Base-by-base conservation (phyloP, 1,140 invertebrate genomes). In the Hesperophylax magnus region DNA sequence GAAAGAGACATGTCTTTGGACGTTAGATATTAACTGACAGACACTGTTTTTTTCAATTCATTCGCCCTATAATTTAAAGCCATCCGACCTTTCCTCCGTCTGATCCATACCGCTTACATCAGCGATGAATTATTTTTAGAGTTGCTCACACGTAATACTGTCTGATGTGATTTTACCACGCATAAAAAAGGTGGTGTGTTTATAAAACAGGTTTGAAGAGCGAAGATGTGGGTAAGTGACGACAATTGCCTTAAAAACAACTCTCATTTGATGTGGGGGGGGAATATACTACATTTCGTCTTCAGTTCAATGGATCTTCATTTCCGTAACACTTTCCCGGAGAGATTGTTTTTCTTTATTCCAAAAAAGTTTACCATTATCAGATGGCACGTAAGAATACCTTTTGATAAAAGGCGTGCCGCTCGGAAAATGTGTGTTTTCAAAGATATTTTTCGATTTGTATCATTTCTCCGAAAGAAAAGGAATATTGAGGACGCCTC, bases 161-260 rank as follows among this genome's bases (percentile, higher is more conserved):
- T 47, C 39, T 47, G 0, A 14, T 1, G 11, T 47, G 39, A 8
- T 47, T 47, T 47, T 47, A 14, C 39, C 39, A 47, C 39, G 18
- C 7, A 72, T 72, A 72, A 14, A 72, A 14, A 72, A 52, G 27
- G 4, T 15, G 8, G 39, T 72, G 53, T 72, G 69, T 72, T 54
- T 54, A 52, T 0, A 24, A 72, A 56, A 27, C 52, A 54, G 69
- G 47, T 17, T 18, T 67, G 63, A 67, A 67, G 63, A 67, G 63
- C 24, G 63, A n/a, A 34, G 18, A 72, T 53, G 47, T n/a, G 47
- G 53, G 27, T 54, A 72, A 72, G 52, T 72, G 52, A 52, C 20
- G 69, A 53, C 69, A 24, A 72, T 72, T 72, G 69, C 69, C 52
- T 72, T 72, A 53, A 54, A 31, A 72, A 72, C 47, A 52, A 9